phyloP scores from a whole-genome alignment of 2,888 invertebrate genomes.

The Antheraea assamensis region DNA sequence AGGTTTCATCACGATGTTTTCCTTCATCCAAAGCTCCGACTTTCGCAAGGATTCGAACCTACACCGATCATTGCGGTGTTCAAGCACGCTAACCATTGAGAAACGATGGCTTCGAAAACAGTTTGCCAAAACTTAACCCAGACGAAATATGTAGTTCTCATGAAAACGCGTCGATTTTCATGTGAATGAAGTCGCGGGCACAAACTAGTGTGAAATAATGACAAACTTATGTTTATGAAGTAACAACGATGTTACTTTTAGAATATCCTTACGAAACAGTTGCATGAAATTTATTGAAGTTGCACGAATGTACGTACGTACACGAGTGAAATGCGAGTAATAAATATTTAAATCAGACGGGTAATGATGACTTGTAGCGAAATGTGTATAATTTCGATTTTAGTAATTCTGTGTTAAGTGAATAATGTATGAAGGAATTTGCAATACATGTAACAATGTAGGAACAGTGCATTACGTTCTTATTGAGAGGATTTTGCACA shows the following conservation, averaged over 20 bases:
- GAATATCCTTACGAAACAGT: background rate
- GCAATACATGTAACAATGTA: background rate
- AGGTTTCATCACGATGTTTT: too few species aligned
- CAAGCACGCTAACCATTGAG: too few species aligned
- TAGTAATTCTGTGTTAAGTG: constrained; percentile 4
- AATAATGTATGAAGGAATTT: background rate
- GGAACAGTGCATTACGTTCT: background rate
- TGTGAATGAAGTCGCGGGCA: too few species aligned
- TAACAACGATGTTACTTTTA: background rate
- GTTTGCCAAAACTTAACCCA: too few species aligned
- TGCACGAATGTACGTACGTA: too few species aligned
- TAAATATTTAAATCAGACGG: constrained; percentile 3
- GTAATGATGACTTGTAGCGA: background rate
- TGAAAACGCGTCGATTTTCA: too few species aligned
- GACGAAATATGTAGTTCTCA: too few species aligned
- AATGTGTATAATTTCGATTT: constrained; percentile 9
- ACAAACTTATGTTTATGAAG: background rate
- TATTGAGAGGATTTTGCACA: too few species aligned
- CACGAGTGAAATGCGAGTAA: constrained; percentile 9
- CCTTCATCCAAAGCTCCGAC: too few species aligned
- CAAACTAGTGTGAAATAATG: background rate
- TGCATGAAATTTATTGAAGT: background rate
- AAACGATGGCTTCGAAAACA: too few species aligned
- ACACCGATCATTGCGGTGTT: too few species aligned
- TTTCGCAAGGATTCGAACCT: too few species aligned